These are phyloP conservation scores for Aplodontia rufa DNA, from an alignment of 2,113 vertebrate species.

Conservation along the genomic window DNA sequence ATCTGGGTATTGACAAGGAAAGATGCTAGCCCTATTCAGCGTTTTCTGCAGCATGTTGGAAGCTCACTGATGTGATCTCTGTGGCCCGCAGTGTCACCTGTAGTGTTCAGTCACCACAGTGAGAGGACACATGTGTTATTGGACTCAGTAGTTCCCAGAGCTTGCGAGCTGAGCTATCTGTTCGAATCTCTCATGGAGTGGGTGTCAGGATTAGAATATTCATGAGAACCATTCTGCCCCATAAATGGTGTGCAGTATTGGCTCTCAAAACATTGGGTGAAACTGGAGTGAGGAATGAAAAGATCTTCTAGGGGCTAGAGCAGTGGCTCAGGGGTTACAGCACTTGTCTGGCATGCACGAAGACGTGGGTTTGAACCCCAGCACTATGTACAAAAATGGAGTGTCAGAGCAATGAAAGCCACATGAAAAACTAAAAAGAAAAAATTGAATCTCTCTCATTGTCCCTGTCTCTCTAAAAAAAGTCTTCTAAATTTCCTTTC, in stretches of 20 bases:
- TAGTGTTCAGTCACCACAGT: background rate
- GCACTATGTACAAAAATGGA: no score
- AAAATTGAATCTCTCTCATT: no score
- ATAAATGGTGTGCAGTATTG: background rate
- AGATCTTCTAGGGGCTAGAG: no score
- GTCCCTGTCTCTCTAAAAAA: no score
- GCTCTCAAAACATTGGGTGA: slow-evolving; percentile 4
- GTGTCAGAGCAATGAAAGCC: no score
- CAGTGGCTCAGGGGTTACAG: no score
- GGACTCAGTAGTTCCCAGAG: background rate
- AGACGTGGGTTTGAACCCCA: no score
- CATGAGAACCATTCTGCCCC: background rate
- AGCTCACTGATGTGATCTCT: background rate
- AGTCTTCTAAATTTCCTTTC: background rate
- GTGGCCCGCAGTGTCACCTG: background rate
- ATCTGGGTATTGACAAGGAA: background rate
- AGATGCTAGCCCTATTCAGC: background rate
- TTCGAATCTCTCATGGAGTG: background rate
- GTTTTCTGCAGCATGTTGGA: background rate
- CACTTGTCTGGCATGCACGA: no score
- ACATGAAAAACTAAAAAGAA: no score
- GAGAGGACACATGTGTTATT: background rate
- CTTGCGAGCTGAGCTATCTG: background rate
- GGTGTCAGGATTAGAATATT: background rate
- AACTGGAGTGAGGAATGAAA: background rate